phyloP scores from a whole-genome alignment of 2,797 vertebrate species.

The Platyrinchus mystaceus region DNA sequence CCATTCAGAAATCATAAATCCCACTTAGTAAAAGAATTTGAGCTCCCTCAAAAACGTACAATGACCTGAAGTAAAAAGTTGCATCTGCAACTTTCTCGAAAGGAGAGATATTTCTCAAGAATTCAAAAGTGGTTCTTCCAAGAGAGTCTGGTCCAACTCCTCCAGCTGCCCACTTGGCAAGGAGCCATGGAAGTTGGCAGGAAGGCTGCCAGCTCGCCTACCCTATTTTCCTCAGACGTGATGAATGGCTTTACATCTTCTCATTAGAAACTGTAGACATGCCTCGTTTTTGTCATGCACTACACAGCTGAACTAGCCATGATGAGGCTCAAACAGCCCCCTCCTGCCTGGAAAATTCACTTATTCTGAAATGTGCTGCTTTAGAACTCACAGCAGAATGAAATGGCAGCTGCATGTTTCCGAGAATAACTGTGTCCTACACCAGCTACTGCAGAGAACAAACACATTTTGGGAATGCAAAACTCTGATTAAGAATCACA shows the following conservation, averaged over 20 bases:
- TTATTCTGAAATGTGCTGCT: not conserved
- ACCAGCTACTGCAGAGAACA: not conserved
- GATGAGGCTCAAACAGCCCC: slow-evolving; percentile 5
- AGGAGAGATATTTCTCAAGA: not conserved
- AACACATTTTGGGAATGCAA: not conserved
- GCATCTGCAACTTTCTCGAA: not conserved
- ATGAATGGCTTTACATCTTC: slow-evolving; percentile 41
- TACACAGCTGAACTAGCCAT: slow-evolving; percentile 14
- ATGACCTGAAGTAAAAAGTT: not conserved
- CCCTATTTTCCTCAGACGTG: not conserved
- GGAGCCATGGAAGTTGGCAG: not conserved
- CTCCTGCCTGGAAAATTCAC: not conserved
- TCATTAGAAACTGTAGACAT: slow-evolving; percentile 33
- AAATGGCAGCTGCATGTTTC: not conserved
- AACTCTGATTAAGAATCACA: not conserved
- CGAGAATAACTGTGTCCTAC: not conserved
- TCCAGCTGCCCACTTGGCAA: slow-evolving; percentile 49
- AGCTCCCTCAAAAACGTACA: not conserved
- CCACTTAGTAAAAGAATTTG: not conserved
- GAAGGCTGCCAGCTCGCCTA: slow-evolving; percentile 26
- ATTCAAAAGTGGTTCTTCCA: not conserved
- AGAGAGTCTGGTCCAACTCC: not conserved
- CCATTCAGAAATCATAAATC: not conserved
- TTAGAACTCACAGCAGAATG: not conserved
- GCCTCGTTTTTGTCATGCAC: slow-evolving; percentile 22